Base-by-base conservation (phyloP, 1,140 invertebrate genomes). In the Megathymus violae region DNA sequence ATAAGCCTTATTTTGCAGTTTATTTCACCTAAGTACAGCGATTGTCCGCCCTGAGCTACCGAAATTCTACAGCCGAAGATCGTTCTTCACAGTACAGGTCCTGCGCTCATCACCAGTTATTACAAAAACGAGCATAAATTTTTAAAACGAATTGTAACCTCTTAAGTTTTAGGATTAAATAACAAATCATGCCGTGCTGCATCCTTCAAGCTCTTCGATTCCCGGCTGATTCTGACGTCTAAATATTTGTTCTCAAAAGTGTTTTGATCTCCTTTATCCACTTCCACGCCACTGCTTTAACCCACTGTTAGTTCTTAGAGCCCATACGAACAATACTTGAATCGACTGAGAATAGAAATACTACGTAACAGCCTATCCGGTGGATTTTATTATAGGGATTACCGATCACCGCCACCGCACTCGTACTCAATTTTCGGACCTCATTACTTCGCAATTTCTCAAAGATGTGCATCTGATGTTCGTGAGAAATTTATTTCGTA, bases 401-500 rank as follows among this genome's bases (percentile, higher is more conserved):
- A 11, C 10, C 7, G 7, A 36, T 36, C 34, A n/a, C 34, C 34
- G 34, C 11, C 34, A 36, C 64, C 44, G 47, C 25, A 61, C 46
- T 58, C 40, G 70, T 71, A 67, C 67, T 67, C 69, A 85, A 82
- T 75, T 78, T 76, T 82, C 70, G 60, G 72, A 78, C 43, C 69
- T 84, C 78, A 87, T 85, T 85, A 85, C 76, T 63, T 74, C 73
- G 67, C 78, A 80, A 83, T 84, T 78, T 78, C 74, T 74, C 73
- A 78, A 84, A 83, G 80, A 80, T 80, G 77, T 82, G 75, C 68
- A 64, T 76, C 73, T 75, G 72, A 81, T 79, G 80, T 80, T 80
- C 82, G 82, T 86, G 84, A 89, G 82, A 85, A 88, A 82, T 88
- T 80, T 79, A 72, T 80, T 78, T 77, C 76, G 82, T 86, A 88